Evolutionary conservation across 2,797 vertebrate species (phyloP), one percentile per base, ranked within the genome.

Genomic region (Hypotaenidia philippensis): DNA sequence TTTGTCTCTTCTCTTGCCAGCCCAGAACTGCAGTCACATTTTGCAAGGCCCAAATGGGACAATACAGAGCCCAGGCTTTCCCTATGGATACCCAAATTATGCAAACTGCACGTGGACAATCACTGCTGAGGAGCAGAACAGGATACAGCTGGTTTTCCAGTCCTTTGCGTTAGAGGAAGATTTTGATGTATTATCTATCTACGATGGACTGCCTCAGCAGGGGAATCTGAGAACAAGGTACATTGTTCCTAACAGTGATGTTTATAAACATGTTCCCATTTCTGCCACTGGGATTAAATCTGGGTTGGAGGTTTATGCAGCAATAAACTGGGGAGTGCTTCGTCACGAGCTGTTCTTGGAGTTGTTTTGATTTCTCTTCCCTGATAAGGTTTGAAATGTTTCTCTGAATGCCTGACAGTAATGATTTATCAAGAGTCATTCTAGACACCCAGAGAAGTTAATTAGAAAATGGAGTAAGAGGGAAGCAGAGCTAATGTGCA

Each of bases 91-190:
- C 95, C 99, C 99, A 81, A 99, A 99, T 98, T 99, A 99, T 34
- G 99, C 99, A 98, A 99, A 99, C 98, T 99, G 99, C 97, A 99
- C 99, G 8, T 99, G 99, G 99, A 99, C 99, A 97, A 99, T 99
- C 91, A 98, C 98, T 32, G 99, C 99, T 0, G 98, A 99, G 72
- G 99, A 99, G 96, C 99, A 99, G 97, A 99, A 99, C 97, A 98
- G 99, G 97, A 99, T 99, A 98, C 99, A 99, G 98, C 98, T 99
- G 21, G 99, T 99, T 96, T 99, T 99, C 98, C 99, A 99, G 97
- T 99, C 99, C 95, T 99, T 99, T 50, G 99, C 99, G 1, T 97
- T 99, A 64, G 99, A 99, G 96, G 99, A 99, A 97, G 99, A 99
- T 97, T 99, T 99, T 93, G 99, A 99, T 85, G 98, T 99, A 45